These are phyloP conservation scores for Eupithecia centaureata DNA, from an alignment of 2,888 invertebrate species.

Conservation along the genomic window DNA sequence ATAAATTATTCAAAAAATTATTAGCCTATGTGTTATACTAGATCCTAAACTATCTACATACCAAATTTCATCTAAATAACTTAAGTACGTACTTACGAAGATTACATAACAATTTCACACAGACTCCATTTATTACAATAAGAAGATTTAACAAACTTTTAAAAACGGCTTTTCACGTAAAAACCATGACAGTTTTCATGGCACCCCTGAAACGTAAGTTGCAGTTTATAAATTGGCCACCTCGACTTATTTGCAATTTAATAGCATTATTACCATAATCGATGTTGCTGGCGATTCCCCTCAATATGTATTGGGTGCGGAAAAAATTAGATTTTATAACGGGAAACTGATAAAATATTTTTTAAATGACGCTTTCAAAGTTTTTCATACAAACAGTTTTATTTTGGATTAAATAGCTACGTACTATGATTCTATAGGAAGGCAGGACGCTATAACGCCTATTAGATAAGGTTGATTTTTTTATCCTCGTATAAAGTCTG, in stretches of 20 bases:
- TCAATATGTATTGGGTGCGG: conserved; percentile 42
- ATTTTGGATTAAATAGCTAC: neutral
- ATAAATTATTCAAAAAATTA: too few relatives aligned
- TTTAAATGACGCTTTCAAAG: neutral
- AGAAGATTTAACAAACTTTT: too few relatives aligned
- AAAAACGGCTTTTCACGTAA: neutral
- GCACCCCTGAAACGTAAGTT: conserved; percentile 37
- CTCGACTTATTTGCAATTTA: conserved; percentile 72
- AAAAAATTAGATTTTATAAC: conserved; percentile 13
- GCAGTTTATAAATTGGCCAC: conserved; percentile 56
- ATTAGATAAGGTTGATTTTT: too few relatives aligned
- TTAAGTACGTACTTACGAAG: too few relatives aligned
- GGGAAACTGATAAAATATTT: neutral
- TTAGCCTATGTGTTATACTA: too few relatives aligned
- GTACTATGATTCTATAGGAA: neutral
- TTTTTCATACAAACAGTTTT: neutral
- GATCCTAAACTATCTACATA: too few relatives aligned
- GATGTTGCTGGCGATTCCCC: conserved; percentile 54
- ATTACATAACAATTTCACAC: too few relatives aligned
- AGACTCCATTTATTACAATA: too few relatives aligned
- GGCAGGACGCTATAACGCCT: too few relatives aligned
- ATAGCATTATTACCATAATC: conserved; percentile 74
- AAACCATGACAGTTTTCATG: neutral
- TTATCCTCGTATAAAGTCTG: neutral
- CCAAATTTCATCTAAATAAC: too few relatives aligned